Evolutionary conservation across 2,888 invertebrate genomes (phyloP).

Genomic region (Caenorhabditis becei): DNA sequence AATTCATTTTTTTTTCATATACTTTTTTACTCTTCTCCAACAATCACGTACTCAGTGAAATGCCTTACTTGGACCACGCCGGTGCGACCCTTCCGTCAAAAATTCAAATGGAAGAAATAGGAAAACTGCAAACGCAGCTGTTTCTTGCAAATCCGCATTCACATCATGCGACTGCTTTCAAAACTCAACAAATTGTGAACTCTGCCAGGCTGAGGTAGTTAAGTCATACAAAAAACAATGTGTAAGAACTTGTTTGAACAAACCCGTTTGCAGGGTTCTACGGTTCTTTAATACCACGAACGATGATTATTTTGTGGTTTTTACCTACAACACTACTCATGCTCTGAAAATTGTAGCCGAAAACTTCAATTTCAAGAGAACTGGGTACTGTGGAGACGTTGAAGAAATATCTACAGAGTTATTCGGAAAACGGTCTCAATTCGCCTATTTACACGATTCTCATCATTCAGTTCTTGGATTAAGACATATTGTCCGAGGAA

Average conservation of each 20-base stretch:
- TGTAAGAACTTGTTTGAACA: no score
- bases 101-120: conserved; percentile 61
- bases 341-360: conserved; percentile 91
- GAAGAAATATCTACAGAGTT: conserved; percentile 25
- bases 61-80: conserved; percentile 73
- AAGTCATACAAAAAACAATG: no score
- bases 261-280: conserved; percentile 86
- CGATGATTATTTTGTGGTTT: conserved; percentile 91
- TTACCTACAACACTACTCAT: conserved; percentile 95
- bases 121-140: conserved; percentile 36
- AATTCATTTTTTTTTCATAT: not conserved
- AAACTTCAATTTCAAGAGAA: conserved; percentile 86
- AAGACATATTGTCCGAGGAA: conserved; percentile 86
- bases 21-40: not conserved
- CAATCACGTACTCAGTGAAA: conserved; percentile 6
- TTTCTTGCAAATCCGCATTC: conserved; percentile 91
- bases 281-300: conserved; percentile 89
- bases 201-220: conserved; percentile 81
- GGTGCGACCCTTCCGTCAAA: conserved; percentile 67
- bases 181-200: conserved; percentile 90
- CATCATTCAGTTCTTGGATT: conserved; percentile 97
- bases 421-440: conserved; percentile 23
- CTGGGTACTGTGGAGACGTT: no score
- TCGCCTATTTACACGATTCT: conserved; percentile 87
- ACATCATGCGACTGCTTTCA: conserved; percentile 87